phyloP scores from a whole-genome alignment of 2,888 invertebrate genomes.

The Elysia crispata region DNA sequence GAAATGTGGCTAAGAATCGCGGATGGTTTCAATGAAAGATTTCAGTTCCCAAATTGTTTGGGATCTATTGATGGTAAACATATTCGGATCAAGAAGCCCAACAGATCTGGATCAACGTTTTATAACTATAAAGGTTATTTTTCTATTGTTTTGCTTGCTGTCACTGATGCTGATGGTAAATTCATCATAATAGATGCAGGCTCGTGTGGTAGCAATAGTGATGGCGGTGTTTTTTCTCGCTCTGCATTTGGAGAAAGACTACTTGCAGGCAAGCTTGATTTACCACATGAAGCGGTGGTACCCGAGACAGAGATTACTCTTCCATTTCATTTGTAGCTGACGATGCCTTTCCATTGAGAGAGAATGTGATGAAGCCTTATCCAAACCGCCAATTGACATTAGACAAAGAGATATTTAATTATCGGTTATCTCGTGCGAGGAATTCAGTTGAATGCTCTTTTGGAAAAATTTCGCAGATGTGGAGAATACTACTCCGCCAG shows the following conservation, averaged over 20 bases:
- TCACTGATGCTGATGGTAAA: slow-evolving; percentile 30
- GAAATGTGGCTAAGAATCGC: background rate
- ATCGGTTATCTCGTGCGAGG: slow-evolving; percentile 31
- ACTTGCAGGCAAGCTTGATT: background rate
- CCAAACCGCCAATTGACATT: slow-evolving; percentile 20
- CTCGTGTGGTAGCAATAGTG: slow-evolving; percentile 28
- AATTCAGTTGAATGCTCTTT: slow-evolving; percentile 32
- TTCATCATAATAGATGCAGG: slow-evolving; percentile 25
- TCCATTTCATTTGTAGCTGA: slow-evolving; percentile 27
- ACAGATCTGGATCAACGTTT: slow-evolving; percentile 13
- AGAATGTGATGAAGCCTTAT: slow-evolving; percentile 31
- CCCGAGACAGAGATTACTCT: slow-evolving; percentile 26
- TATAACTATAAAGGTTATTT: slow-evolving; percentile 28
- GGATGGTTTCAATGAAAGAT: too few relatives aligned
- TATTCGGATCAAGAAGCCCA: background rate
- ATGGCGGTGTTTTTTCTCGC: slow-evolving; percentile 24
- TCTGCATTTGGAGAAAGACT: slow-evolving; percentile 9
- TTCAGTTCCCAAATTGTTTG: background rate
- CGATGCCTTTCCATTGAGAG: slow-evolving; percentile 21
- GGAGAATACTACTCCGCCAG: slow-evolving; percentile 23
- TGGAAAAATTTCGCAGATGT: slow-evolving; percentile 27
- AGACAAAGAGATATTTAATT: slow-evolving; percentile 35
- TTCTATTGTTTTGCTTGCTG: slow-evolving; percentile 20
- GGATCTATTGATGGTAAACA: slow-evolving; percentile 24
- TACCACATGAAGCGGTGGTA: slow-evolving; percentile 4